Percentiles rank a stretch among this genome's conserved stretches.
phyloP scores from a whole-genome alignment of 1,140 invertebrate species.

The Drosophila truncata region DNA sequence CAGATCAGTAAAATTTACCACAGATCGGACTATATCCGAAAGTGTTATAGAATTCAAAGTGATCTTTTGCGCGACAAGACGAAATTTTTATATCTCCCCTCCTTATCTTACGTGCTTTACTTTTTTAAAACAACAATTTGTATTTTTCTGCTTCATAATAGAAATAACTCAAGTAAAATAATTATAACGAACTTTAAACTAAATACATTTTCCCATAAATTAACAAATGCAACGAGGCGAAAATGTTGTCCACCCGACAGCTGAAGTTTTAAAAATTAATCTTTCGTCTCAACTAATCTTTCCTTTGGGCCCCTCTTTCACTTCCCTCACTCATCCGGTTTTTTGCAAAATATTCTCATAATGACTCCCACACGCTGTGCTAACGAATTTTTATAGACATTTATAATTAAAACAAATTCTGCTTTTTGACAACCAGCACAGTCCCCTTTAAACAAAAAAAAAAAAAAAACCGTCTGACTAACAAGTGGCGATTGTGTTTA shows the following conservation, averaged over 20 bases:
- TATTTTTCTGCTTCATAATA: background rate
- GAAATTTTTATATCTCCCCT: no score
- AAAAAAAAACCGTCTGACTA: background rate
- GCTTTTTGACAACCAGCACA: conserved; percentile 10
- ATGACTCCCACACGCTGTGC: conserved; percentile 26
- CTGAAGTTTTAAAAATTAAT: conserved; percentile 13
- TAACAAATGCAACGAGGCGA: background rate
- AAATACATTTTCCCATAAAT: background rate
- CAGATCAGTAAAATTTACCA: no score
- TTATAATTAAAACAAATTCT: conserved; percentile 60
- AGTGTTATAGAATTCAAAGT: no score
- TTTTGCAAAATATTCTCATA: conserved; percentile 39
- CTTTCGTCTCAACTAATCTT: background rate
- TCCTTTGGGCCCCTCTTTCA: background rate
- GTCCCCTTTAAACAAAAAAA: conserved; percentile 5
- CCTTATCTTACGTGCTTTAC: background rate
- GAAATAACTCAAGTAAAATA: background rate
- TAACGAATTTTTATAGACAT: conserved; percentile 31
- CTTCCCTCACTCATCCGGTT: conserved; percentile 17
- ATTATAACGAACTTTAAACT: background rate
- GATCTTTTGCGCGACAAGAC: no score
- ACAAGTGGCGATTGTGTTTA: conserved; percentile 46
- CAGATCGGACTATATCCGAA: no score
- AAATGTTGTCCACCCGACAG: conserved; percentile 21
- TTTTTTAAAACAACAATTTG: background rate